A percentile compares a stretch with the other conserved stretches of the same genome.
These are phyloP conservation scores for Lophius piscatorius DNA, from an alignment of 2,113 vertebrate species.

Conservation along the genomic window DNA sequence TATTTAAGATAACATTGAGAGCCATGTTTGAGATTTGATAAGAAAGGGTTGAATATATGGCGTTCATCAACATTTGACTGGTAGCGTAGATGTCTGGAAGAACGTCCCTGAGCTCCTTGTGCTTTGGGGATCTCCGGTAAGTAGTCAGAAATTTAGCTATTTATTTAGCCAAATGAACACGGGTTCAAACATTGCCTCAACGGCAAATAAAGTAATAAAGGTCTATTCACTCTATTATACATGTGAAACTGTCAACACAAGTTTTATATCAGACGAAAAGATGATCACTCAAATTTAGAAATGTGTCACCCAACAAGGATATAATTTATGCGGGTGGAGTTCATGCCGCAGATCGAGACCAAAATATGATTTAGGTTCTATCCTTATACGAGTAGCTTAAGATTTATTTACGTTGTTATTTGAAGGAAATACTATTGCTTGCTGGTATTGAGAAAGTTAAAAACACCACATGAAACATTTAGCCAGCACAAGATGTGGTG, in stretches of 20 bases:
- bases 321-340: not conserved
- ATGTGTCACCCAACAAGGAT: not conserved
- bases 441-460: not conserved
- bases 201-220: slow-evolving; percentile 29
- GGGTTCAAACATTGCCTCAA: slow-evolving; percentile 20
- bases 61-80: slow-evolving; percentile 32
- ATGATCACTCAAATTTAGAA: not conserved
- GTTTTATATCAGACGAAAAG: not conserved
- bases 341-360: not conserved
- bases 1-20: too few relatives aligned
- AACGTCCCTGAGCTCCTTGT: slow-evolving; percentile 10
- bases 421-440: not conserved
- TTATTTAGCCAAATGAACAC: slow-evolving; percentile 30
- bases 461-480: not conserved
- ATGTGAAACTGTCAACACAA: not conserved
- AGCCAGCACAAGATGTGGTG: too few relatives aligned
- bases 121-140: slow-evolving; percentile 30
- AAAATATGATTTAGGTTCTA: not conserved
- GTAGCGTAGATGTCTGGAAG: slow-evolving; percentile 28
- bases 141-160: slow-evolving; percentile 3
- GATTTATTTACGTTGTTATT: not conserved
- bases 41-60: not conserved
- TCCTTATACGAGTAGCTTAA: not conserved
- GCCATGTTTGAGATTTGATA: not conserved
- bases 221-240: slow-evolving; percentile 48